A percentile compares a stretch with the other conserved stretches of the same genome.
Evolutionary conservation across 1,140 invertebrate genomes (phyloP).

Genomic region (Theocolax elegans): DNA sequence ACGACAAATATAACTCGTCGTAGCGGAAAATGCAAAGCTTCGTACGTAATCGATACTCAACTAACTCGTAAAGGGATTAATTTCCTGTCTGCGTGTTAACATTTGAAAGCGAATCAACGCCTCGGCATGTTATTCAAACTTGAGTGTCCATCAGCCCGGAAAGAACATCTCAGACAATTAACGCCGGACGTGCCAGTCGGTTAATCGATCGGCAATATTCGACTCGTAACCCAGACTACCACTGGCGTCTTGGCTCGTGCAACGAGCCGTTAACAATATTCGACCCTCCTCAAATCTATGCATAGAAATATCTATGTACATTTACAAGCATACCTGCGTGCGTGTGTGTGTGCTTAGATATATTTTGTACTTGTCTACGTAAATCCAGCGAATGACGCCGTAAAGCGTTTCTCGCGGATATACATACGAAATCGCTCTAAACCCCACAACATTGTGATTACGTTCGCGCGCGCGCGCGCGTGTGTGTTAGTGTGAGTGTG

Average conservation of each 20-base stretch:
- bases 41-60: too few relatives aligned
- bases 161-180: background rate
- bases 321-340: too few relatives aligned
- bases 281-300: background rate
- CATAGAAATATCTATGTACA: too few relatives aligned
- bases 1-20: too few relatives aligned
- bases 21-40: too few relatives aligned
- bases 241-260: background rate
- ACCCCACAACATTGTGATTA: conserved; percentile 12
- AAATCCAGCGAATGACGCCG: background rate
- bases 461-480: background rate
- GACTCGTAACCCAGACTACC: background rate
- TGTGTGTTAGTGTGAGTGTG: background rate
- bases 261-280: conserved; percentile 21
- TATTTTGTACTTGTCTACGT: too few relatives aligned
- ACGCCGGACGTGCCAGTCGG: background rate
- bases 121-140: too few relatives aligned
- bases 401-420: background rate
- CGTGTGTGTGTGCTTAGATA: background rate
- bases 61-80: too few relatives aligned
- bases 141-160: too few relatives aligned
- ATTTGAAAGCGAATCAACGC: too few relatives aligned
- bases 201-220: conserved; percentile 5
- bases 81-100: too few relatives aligned
- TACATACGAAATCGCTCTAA: conserved; percentile 7